These are phyloP conservation scores for Parascotia fuliginaria DNA, from an alignment of 2,888 invertebrate species.

Conservation along the genomic window DNA sequence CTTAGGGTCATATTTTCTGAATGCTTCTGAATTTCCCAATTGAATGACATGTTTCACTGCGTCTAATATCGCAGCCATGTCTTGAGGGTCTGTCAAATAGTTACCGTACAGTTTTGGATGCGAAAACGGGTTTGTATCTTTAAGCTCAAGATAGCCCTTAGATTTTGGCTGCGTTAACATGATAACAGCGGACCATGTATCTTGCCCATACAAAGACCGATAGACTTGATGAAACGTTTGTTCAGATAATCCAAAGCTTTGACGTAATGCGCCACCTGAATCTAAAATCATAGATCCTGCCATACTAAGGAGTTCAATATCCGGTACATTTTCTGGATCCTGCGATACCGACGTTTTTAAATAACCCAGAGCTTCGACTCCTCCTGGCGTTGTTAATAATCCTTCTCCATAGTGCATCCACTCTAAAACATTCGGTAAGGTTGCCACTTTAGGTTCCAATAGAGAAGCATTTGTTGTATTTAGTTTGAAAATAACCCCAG, in stretches of 20 bases:
- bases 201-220: conserved; percentile 81
- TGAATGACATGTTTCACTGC: conserved; percentile 87
- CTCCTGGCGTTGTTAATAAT: conserved; percentile 86
- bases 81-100: conserved; percentile 89
- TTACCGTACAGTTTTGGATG: conserved; percentile 92
- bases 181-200: conserved; percentile 88
- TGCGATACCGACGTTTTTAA: conserved; percentile 85
- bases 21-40: conserved; percentile 85
- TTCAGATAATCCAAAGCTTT: conserved; percentile 85
- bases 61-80: conserved; percentile 85
- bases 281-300: conserved; percentile 88
- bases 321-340: conserved; percentile 86
- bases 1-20: conserved; percentile 84
- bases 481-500: conserved; percentile 78
- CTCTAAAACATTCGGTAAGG: conserved; percentile 69
- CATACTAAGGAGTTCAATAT: conserved; percentile 88
- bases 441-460: conserved; percentile 72
- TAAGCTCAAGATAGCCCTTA: conserved; percentile 88
- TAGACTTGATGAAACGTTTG: conserved; percentile 85
- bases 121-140: conserved; percentile 90
- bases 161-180: conserved; percentile 91
- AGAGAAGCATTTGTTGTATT: conserved; percentile 76
- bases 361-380: conserved; percentile 88
- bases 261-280: conserved; percentile 78
- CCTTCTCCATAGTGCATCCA: conserved; percentile 84